Evolutionary conservation across 2,797 vertebrate species (phyloP).

Genomic region (Peromyscus melanophrys): DNA sequence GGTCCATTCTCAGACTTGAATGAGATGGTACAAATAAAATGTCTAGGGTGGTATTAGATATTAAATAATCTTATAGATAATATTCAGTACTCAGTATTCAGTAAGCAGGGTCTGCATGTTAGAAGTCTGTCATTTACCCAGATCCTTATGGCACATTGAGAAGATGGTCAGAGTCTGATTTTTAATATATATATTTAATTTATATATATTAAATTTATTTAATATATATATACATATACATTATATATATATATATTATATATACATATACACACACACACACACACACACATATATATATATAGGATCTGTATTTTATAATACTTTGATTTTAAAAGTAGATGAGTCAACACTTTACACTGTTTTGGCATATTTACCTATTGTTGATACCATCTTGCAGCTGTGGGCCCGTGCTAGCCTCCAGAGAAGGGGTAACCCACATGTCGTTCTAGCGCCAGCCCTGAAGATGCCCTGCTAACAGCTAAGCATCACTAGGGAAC

Average conservation of each 20-base stretch:
- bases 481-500: neutral
- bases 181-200: neutral
- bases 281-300: no score
- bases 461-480: neutral
- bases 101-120: neutral
- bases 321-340: slow-evolving; percentile 28
- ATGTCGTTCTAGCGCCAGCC: neutral
- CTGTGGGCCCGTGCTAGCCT: neutral
- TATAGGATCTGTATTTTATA: neutral
- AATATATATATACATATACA: no score
- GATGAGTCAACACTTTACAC: neutral
- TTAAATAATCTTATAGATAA: no score
- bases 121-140: neutral
- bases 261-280: no score
- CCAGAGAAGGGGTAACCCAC: neutral
- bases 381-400: neutral
- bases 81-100: neutral
- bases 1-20: neutral
- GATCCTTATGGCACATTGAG: neutral
- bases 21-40: neutral
- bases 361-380: neutral
- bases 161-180: neutral
- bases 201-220: no score
- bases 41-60: no score
- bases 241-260: neutral